Percentiles rank a stretch among this genome's conserved stretches.
Evolutionary conservation across 1,140 invertebrate species (phyloP).

Genomic region (Dreissena polymorpha): DNA sequence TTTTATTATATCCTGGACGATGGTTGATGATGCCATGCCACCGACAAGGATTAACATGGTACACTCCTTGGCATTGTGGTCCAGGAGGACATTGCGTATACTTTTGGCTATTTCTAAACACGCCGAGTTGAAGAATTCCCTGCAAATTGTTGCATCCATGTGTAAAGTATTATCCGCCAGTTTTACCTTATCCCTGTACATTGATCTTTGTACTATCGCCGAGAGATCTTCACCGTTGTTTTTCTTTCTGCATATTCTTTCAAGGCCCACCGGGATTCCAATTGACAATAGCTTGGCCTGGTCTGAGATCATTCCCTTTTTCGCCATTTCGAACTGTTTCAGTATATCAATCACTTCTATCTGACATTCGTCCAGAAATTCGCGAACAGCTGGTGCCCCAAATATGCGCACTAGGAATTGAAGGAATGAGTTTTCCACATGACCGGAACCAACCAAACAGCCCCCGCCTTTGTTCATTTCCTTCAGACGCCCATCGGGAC

Average conservation of each 20-base stretch:
- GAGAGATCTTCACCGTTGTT: slow-evolving; percentile 16
- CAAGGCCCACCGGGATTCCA: slow-evolving; percentile 27
- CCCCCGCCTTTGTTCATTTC: slow-evolving; percentile 72
- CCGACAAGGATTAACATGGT: slow-evolving; percentile 59
- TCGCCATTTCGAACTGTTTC: slow-evolving; percentile 52
- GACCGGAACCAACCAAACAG: slow-evolving; percentile 68
- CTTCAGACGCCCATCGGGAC: slow-evolving; percentile 65
- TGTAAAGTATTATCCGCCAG: slow-evolving; percentile 48
- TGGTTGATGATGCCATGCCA: slow-evolving; percentile 55
- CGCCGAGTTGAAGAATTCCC: slow-evolving; percentile 47
- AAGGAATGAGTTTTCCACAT: slow-evolving; percentile 70
- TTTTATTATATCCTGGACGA: slow-evolving; percentile 48
- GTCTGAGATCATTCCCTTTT: slow-evolving; percentile 31
- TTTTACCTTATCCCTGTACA: slow-evolving; percentile 43
- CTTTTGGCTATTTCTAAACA: slow-evolving; percentile 43
- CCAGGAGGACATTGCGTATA: slow-evolving; percentile 28
- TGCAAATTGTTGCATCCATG: slow-evolving; percentile 24
- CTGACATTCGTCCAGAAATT: slow-evolving; percentile 62
- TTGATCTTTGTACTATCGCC: slow-evolving; percentile 31
- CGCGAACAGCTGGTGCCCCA: slow-evolving; percentile 65
- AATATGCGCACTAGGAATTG: slow-evolving; percentile 67
- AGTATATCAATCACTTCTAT: slow-evolving; percentile 62
- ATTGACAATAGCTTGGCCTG: neutral
- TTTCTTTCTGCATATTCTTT: slow-evolving; percentile 50
- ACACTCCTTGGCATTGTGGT: slow-evolving; percentile 34